These are phyloP conservation scores for Semicossyphus pulcher DNA, from an alignment of 2,113 vertebrate genomes.

Conservation along the genomic window DNA sequence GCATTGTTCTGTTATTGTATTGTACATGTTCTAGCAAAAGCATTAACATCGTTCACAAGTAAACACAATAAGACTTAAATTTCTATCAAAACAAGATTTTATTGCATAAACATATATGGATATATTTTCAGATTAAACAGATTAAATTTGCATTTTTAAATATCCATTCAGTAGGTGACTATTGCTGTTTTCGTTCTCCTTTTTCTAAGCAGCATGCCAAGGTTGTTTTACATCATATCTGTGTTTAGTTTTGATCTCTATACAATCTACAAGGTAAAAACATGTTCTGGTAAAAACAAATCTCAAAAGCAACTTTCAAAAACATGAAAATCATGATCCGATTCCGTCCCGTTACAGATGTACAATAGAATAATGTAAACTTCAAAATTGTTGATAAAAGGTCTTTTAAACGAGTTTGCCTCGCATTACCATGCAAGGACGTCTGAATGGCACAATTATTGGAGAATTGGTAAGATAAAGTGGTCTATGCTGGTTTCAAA, in stretches of 20 bases:
- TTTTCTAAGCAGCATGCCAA: conserved; percentile 79
- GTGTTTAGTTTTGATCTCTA: conserved; percentile 66
- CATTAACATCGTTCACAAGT: conserved; percentile 17
- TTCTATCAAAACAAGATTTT: conserved; percentile 80
- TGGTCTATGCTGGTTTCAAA: conserved; percentile 75
- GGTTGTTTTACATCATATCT: conserved; percentile 68
- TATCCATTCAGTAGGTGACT: conserved; percentile 75
- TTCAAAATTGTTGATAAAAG: conserved; percentile 61
- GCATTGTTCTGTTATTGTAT: background rate
- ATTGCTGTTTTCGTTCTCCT: conserved; percentile 79
- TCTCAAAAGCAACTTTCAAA: conserved; percentile 62
- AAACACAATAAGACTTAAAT: conserved; percentile 31
- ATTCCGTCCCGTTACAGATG: conserved; percentile 54
- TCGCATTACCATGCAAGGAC: conserved; percentile 62
- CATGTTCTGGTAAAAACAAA: conserved; percentile 72
- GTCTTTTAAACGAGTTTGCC: conserved; percentile 31
- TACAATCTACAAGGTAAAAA: conserved; percentile 80
- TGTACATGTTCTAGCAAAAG: too few species aligned
- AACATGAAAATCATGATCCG: conserved; percentile 66
- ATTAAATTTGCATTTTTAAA: conserved; percentile 78
- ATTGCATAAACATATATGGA: conserved; percentile 82
- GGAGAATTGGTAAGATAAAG: conserved; percentile 43
- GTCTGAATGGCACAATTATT: conserved; percentile 56
- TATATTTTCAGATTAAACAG: conserved; percentile 75
- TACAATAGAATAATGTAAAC: conserved; percentile 71